phyloP scores from a whole-genome alignment of 1,140 invertebrate genomes.

The Drosophila suzukii region DNA sequence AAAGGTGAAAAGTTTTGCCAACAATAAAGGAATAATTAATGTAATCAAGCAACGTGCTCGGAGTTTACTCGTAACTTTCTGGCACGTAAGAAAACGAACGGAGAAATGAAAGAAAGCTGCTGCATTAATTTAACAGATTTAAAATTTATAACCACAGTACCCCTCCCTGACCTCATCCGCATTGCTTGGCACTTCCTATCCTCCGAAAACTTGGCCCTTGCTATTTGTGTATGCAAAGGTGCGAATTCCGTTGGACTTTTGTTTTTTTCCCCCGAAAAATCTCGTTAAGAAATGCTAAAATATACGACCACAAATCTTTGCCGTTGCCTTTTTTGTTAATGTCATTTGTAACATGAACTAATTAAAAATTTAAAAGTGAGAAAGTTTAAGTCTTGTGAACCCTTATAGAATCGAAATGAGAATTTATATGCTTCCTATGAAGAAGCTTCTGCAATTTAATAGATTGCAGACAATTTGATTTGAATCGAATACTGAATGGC shows the following conservation, averaged over 20 bases:
- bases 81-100: conserved; percentile 58
- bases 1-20: conserved; percentile 50
- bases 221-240: conserved; percentile 81
- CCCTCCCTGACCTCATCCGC: conserved; percentile 21
- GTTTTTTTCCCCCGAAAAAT: conserved; percentile 51
- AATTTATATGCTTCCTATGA: background rate
- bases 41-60: conserved; percentile 74
- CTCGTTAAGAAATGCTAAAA: conserved; percentile 81
- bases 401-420: background rate
- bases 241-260: conserved; percentile 65
- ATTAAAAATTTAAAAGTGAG: conserved; percentile 71
- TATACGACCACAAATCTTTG: conserved; percentile 75
- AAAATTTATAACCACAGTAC: conserved; percentile 80
- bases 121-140: conserved; percentile 82
- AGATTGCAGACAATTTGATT: no score
- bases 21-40: conserved; percentile 84
- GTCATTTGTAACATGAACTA: conserved; percentile 79
- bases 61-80: conserved; percentile 48
- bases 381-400: conserved; percentile 9
- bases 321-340: conserved; percentile 60
- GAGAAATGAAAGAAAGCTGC: conserved; percentile 56
- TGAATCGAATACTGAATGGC: no score
- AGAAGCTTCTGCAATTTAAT: background rate
- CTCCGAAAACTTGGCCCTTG: background rate
- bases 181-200: background rate